Evolutionary conservation across 2,113 vertebrate species (phyloP).

Genomic region (Notothenia rossii): DNA sequence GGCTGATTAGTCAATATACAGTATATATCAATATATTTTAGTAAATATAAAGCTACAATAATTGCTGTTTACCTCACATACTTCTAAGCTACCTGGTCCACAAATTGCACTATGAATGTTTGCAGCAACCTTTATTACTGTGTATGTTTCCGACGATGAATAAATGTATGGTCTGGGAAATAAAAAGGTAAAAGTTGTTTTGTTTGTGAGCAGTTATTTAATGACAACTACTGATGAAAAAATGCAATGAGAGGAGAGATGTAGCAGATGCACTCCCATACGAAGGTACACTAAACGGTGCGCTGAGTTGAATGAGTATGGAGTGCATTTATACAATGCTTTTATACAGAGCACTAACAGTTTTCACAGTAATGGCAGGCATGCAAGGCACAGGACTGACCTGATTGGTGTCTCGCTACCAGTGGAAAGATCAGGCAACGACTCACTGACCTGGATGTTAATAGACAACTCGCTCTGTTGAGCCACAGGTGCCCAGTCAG

Average conservation of each 20-base stretch:
- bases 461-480: neutral
- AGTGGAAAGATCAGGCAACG: neutral
- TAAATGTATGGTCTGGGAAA: slow-evolving; percentile 35
- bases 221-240: neutral
- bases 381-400: neutral
- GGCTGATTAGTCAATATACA: slow-evolving; percentile 45
- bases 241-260: neutral
- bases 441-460: neutral
- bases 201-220: slow-evolving; percentile 19
- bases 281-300: neutral
- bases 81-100: slow-evolving; percentile 28
- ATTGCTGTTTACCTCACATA: slow-evolving; percentile 55
- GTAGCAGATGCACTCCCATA: neutral
- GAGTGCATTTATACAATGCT: neutral
- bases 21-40: too few relatives aligned
- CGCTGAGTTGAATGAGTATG: neutral
- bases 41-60: slow-evolving; percentile 51
- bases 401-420: neutral
- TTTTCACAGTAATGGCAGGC: neutral
- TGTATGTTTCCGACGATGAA: slow-evolving; percentile 36
- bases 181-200: slow-evolving; percentile 31
- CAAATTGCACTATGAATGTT: slow-evolving; percentile 56
- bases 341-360: neutral
- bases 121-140: slow-evolving; percentile 33
- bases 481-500: neutral